Evolutionary conservation across 2,888 invertebrate genomes (phyloP), one percentile per base, ranked within the genome.

Genomic region (Drosophila seclusa): DNA sequence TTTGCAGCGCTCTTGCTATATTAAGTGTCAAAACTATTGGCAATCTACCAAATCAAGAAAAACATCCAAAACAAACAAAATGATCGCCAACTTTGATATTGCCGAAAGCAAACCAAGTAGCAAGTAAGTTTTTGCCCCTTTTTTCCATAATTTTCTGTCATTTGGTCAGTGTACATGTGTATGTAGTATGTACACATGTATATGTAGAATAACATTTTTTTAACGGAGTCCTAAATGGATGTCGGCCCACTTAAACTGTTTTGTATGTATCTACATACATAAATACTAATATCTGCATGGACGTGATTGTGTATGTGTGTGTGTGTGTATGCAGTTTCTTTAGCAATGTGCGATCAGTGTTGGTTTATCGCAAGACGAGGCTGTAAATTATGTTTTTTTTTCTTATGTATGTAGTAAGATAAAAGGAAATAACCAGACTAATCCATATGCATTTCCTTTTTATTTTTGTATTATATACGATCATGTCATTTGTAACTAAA

Each of bases 21-120:
- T 8, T 16, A 27, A 18, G n/a, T 40, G 49, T 31, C 11, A 3
- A 52, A 55, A 48, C 3, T 24, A 42, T 36, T 31, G 11, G 50
- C 45, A 24, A 48, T 65, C 31, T 21, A n/a, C 3, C 38, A 71
- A 61, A 59, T 49, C 61, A 69, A 75, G 32, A 45, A n/a, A 16
- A 52, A 62, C 40, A 42, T 16, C 29, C 7, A 60, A 57, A 66
- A 59, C 60, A 68, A 59, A 29, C 73, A 82, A 83, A 73, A 92
- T 92, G 90, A 90, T 92, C 82, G 84, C 87, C 75, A 91, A 91
- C 71, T 90, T 90, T 72, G 90, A 90, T 84, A 91, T 91, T 71
- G 80, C 91, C 83, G 94, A 94, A 82, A 94, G 94, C 73, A 95
- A 94, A 90, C 95, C 95, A 89, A 95, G 95, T 50, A 95, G 96